A percentile compares a stretch with the other conserved stretches of the same genome.
Evolutionary conservation across 2,888 invertebrate species (phyloP).

Genomic region (Hoplodrina ambigua): DNA sequence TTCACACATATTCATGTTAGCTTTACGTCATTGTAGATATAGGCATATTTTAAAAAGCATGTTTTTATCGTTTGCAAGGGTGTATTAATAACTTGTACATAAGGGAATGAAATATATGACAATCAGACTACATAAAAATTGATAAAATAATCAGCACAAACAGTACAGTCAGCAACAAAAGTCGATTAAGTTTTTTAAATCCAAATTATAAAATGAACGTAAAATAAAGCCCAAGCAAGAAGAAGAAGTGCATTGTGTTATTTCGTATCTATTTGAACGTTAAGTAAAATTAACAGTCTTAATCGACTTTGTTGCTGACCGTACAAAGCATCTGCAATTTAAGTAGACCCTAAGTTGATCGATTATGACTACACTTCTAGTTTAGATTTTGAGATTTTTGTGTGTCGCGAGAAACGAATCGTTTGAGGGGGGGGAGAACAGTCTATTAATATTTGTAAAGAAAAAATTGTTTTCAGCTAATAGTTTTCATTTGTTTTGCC

Average conservation of each 20-base stretch:
- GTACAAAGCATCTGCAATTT: neutral
- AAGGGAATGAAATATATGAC: neutral
- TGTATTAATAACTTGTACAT: slow-evolving; percentile 12
- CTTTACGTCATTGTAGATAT: slow-evolving; percentile 56
- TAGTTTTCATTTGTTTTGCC: neutral
- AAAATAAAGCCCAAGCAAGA: too few species aligned
- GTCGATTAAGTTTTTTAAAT: too few species aligned
- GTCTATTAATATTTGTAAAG: too few species aligned
- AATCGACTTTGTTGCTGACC: too few species aligned
- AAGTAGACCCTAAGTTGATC: neutral
- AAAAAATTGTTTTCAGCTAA: too few species aligned
- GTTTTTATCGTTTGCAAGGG: slow-evolving; percentile 40
- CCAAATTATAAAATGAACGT: too few species aligned
- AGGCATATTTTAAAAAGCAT: slow-evolving; percentile 61
- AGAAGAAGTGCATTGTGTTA: too few species aligned
- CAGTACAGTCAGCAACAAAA: too few species aligned
- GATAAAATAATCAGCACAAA: neutral
- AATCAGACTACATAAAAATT: neutral
- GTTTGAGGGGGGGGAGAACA: too few species aligned
- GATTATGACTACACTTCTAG: neutral
- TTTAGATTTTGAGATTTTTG: neutral
- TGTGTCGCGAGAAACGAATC: too few species aligned
- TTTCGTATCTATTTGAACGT: too few species aligned
- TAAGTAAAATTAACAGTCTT: too few species aligned
- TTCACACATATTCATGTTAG: slow-evolving; percentile 85